Evolutionary conservation across 2,113 vertebrate species (phyloP), one percentile per base, ranked within the genome.

Genomic region (Tretioscincus oriximinensis): DNA sequence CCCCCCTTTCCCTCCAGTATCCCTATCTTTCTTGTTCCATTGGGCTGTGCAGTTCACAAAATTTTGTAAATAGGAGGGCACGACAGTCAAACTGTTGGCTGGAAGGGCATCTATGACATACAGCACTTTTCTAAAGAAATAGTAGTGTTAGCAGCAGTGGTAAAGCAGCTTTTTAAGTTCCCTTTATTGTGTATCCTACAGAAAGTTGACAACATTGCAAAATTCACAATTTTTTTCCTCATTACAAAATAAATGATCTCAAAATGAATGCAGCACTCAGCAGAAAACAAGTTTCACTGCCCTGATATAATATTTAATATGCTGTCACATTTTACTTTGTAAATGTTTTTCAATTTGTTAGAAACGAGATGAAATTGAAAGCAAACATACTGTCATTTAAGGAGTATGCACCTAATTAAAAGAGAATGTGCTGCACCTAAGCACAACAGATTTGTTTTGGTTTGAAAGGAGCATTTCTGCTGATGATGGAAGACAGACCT

Each of bases 321-420:
- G 9, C 22, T 49, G 7, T 41, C n/a, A 24, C 45, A 29, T 29
- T 64, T 80, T 49, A 80, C 9, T 26, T 72, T 80, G 3, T 80
- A 7, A 49, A 41, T 58, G 58, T 66, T 68, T 68, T 54, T n/a
- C 11, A 7, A 31, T 63, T 28, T 28, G n/a, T 9, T 29, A 41
- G 41, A 84, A 91, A 77, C 83, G 77, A 74, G 31, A 81, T 68
- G 24, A 51, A 69, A 68, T 18, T 31, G 73, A n/a, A 60, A 83
- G 26, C 45, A 8, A 45, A 70, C 83, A 45, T 51, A 10, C 51
- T 83, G 86, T 49, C 70, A 67, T 77, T 85, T 72, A 24, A 73
- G 89, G 87, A 91, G 87, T 85, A 76, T 54, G 64, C 11, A 69
- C 87, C 79, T 84, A 68, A 85, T 88, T 84, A 91, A 74, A 51